phyloP scores from a whole-genome alignment of 2,797 vertebrate species.

The Gymnoscopelus microlampas region DNA sequence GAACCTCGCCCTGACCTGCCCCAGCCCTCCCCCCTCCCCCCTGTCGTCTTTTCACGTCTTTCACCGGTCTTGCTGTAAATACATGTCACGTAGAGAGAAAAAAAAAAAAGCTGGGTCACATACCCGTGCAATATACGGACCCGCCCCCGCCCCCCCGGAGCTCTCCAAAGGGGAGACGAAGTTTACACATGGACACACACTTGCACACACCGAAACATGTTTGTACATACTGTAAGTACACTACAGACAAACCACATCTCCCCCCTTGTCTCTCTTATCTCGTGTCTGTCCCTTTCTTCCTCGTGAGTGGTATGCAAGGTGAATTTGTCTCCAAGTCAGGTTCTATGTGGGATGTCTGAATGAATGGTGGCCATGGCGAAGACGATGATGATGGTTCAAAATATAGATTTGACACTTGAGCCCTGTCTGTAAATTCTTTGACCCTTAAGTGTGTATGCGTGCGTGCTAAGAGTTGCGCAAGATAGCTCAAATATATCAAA shows the following conservation, averaged over 20 bases:
- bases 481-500: too few species aligned
- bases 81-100: conserved; percentile 53
- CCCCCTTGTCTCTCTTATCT: conserved; percentile 5
- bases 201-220: conserved; percentile 21
- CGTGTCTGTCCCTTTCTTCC: conserved; percentile 12
- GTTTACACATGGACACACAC: conserved; percentile 12
- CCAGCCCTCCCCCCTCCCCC: too few species aligned
- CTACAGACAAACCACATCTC: conserved; percentile 29
- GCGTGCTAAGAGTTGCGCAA: background rate
- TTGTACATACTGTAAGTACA: conserved; percentile 59
- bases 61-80: conserved; percentile 71
- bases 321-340: conserved; percentile 13
- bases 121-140: conserved; percentile 39
- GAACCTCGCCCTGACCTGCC: conserved; percentile 5
- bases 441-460: background rate
- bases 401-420: conserved; percentile 39
- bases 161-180: conserved; percentile 14
- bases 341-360: conserved; percentile 24
- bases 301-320: conserved; percentile 43
- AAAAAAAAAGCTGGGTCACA: conserved; percentile 23
- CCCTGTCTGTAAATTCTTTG: conserved; percentile 6
- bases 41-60: conserved; percentile 20
- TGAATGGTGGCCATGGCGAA: conserved; percentile 12
- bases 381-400: conserved; percentile 24
- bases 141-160: background rate